These are phyloP conservation scores for Austrofundulus limnaeus DNA, from an alignment of 2,113 vertebrate genomes.

Conservation along the genomic window DNA sequence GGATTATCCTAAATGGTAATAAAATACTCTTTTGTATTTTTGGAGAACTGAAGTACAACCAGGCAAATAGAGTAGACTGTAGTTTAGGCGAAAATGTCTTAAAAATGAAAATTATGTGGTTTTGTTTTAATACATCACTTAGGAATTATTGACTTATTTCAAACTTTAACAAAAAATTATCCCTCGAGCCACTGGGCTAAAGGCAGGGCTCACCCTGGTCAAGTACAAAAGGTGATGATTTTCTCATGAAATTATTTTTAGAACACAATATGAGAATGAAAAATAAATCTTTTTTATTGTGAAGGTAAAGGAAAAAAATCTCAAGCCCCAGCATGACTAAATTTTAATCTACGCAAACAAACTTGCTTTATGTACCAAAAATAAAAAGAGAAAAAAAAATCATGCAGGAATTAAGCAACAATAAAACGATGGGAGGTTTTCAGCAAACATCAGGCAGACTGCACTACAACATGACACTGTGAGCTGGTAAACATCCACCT, in stretches of 20 bases:
- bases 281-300: neutral
- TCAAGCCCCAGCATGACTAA: neutral
- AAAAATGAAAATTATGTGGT: no score
- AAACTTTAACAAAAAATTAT: no score
- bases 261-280: neutral
- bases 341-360: neutral
- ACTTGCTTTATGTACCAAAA: constrained; percentile 10
- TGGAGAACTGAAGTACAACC: neutral
- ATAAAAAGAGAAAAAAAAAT: neutral
- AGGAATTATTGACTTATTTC: no score
- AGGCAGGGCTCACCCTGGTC: no score
- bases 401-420: constrained; percentile 9
- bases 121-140: no score
- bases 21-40: neutral
- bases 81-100: no score
- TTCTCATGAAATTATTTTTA: neutral
- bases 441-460: constrained; percentile 6
- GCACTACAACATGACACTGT: neutral
- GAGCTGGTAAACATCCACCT: constrained; percentile 22
- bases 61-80: neutral
- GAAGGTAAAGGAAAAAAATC: neutral
- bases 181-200: no score
- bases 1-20: neutral
- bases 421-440: constrained; percentile 8
- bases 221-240: no score